Evolutionary conservation across 2,888 invertebrate genomes (phyloP), one percentile per base, ranked within the genome.

Genomic region (Thumatha senex): DNA sequence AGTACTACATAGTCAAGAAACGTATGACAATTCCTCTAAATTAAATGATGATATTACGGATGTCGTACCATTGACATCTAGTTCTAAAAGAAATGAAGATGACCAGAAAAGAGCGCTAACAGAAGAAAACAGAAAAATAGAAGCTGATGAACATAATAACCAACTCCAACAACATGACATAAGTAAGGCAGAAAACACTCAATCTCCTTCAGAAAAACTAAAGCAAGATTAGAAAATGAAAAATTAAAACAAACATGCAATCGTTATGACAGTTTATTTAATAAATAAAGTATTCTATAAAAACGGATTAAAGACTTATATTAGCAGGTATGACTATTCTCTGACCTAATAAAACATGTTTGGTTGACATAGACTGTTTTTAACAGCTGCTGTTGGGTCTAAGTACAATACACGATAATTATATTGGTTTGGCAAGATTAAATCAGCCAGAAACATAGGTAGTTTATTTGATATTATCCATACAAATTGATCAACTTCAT

Each of bases 381-480:
- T 80, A 18, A 95, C 90, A 5, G 95, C 93, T 51, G 93, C 92
- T 30, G 89, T 92, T 2, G 94, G 93, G 70, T 93, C 93, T 12
- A 95, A 93, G 56, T 93, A 94, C 79, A 96, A 92, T 30, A 97
- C 92, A 45, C 96, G 92, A 78, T 95, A 97, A 81, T 97, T 97
- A 31, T 94, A 92, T 50, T 94, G 94, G 51, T 92, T 85, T 34
- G 92, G 92, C 69, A 96, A 90, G 52, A 96, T 86, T 40, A 93
- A 86, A 54, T 93, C 93, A 64, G 96, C 96, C 45, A 96, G 91
- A 83, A 94, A 96, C 83, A 94, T 93, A 1, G 96, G 96, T 52
- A 97, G 79, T 51, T 92, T 92, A 76, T 97, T 96, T 2, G 95
- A 94, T 61, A 97, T 92, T 9, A 96, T 90, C 97, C 97, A 97